phyloP scores from a whole-genome alignment of 1,140 invertebrate species.

The Drosophila nigromelanica region DNA sequence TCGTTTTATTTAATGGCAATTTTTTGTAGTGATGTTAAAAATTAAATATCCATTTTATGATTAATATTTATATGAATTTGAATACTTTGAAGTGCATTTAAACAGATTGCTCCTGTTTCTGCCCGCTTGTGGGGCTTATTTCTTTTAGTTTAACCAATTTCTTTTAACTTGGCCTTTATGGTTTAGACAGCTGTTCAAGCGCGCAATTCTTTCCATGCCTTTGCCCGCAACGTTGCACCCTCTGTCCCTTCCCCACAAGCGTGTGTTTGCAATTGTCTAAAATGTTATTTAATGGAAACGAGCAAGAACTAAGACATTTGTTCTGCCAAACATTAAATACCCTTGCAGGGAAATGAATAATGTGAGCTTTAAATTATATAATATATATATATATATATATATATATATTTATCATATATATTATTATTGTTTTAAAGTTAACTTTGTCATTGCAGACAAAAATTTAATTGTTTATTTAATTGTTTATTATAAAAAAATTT shows the following conservation, averaged over 20 bases:
- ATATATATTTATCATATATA: too few species aligned
- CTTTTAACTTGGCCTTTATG: constrained; percentile 38
- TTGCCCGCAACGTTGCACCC: constrained; percentile 2
- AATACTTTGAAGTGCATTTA: constrained; percentile 17
- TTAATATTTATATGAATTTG: neutral
- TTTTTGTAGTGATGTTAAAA: neutral
- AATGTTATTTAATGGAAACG: constrained; percentile 75
- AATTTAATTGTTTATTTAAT: too few species aligned
- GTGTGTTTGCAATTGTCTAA: constrained; percentile 64
- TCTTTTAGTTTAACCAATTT: constrained; percentile 45
- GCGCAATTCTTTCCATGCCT: neutral
- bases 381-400: too few species aligned
- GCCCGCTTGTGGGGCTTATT: neutral
- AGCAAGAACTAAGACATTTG: too few species aligned
- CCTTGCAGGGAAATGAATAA: too few species aligned
- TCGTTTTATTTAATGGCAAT: constrained; percentile 24
- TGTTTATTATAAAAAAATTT: too few species aligned
- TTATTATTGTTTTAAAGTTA: too few species aligned
- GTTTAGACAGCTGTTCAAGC: constrained; percentile 24
- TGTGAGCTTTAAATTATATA: too few species aligned
- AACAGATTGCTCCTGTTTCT: constrained; percentile 16
- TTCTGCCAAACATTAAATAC: too few species aligned
- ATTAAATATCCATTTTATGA: constrained; percentile 19
- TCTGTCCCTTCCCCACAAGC: neutral
- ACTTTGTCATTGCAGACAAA: too few species aligned